These are phyloP conservation scores for Bergia puertoricense DNA, from an alignment of 92 coral and sea anemone species.

Conservation along the genomic window DNA sequence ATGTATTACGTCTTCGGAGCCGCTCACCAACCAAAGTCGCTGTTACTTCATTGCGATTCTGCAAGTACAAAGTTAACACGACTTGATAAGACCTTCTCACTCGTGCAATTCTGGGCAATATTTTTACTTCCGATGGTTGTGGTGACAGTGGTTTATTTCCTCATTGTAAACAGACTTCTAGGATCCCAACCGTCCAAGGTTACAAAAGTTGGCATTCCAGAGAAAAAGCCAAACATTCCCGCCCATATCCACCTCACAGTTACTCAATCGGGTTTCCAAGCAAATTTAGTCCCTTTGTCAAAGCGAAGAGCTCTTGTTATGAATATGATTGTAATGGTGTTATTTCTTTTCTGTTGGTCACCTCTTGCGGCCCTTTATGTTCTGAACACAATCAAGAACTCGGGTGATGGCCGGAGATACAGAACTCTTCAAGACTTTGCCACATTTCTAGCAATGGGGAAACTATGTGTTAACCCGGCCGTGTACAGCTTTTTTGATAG, in stretches of 20 bases:
- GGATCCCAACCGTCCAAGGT: conserved; percentile 66
- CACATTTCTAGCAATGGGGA: conserved; percentile 85
- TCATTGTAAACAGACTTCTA: conserved; percentile 72
- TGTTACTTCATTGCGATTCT: conserved; percentile 70
- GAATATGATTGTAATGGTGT: conserved; percentile 93
- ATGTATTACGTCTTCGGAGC: conserved; percentile 86
- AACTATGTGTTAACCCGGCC: conserved; percentile 87
- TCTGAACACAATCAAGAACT: conserved; percentile 62
- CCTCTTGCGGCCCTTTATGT: conserved; percentile 85
- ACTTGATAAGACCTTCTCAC: conserved; percentile 79
- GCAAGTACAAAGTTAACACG: conserved; percentile 50
- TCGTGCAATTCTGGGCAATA: conserved; percentile 83
- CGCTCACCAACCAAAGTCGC: conserved; percentile 72
- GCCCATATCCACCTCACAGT: conserved; percentile 68
- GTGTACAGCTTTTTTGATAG: conserved; percentile 95
- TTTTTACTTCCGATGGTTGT: conserved; percentile 74
- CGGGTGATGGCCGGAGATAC: conserved; percentile 54
- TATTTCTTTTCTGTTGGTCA: conserved; percentile 90
- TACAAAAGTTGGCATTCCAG: conserved; percentile 51
- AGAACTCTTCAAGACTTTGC: conserved; percentile 79
- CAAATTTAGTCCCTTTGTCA: conserved; percentile 90
- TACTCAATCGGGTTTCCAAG: conserved; percentile 68
- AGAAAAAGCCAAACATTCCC: conserved; percentile 56
- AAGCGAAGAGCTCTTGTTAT: conserved; percentile 94
- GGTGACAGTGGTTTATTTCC: conserved; percentile 68